Percentiles rank a stretch among this genome's conserved stretches.
Conservation (phyloP, 2,888 invertebrate genomes). For the Hedya salicella region DNA sequence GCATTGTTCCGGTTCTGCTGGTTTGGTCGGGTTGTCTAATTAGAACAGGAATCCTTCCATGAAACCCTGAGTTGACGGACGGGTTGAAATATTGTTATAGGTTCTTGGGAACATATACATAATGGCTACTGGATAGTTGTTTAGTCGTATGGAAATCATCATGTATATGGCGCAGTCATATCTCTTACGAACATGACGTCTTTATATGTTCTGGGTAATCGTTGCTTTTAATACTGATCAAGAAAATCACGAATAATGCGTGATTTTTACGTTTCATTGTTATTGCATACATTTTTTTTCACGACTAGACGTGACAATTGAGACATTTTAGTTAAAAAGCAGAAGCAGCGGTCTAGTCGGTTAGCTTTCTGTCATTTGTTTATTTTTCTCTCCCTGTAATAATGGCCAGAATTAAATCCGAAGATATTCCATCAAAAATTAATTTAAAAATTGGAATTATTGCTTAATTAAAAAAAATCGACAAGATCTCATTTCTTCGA, state of each 20-base stretch:
- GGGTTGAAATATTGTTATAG: constrained; percentile 26
- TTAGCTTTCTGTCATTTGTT: too few species aligned
- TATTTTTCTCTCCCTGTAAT: too few species aligned
- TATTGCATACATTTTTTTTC: too few species aligned
- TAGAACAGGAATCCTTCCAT: constrained; percentile 50
- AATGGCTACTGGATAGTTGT: constrained; percentile 18
- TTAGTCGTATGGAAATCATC: constrained; percentile 18
- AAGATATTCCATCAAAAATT: too few species aligned
- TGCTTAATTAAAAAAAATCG: not conserved
- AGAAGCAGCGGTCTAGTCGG: too few species aligned
- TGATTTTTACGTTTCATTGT: too few species aligned
- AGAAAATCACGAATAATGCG: too few species aligned
- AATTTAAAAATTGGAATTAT: too few species aligned
- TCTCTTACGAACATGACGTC: constrained; percentile 7
- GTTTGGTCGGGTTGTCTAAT: constrained; percentile 45
- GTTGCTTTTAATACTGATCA: not conserved
- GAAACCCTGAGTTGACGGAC: constrained; percentile 39
- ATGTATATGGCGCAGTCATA: not conserved
- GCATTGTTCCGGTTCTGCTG: constrained; percentile 36
- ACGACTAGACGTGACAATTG: too few species aligned
- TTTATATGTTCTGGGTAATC: not conserved
- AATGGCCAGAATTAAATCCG: too few species aligned
- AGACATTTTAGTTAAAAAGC: too few species aligned
- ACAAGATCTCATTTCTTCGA: constrained; percentile 7
- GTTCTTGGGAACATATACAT: constrained; percentile 17